Conservation (phyloP, 2,797 vertebrate species). For the Taenioides sp. region DNA sequence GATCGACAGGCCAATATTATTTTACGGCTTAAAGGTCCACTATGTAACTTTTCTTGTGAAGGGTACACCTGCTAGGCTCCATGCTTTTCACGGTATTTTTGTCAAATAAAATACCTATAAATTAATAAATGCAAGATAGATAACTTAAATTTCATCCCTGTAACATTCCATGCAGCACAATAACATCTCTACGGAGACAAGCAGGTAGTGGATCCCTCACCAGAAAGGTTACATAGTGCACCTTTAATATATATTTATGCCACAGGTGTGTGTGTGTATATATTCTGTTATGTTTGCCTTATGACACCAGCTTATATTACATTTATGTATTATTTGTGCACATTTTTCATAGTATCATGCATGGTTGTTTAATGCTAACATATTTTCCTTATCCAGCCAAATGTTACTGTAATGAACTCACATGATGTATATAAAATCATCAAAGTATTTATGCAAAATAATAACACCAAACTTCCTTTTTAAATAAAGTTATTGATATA, state of each 20-base stretch:
- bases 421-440: conserved; percentile 9
- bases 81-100: too few relatives aligned
- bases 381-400: conserved; percentile 15
- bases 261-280: conserved; percentile 31
- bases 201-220: too few relatives aligned
- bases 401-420: conserved; percentile 20
- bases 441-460: conserved; percentile 23
- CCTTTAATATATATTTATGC: conserved; percentile 26
- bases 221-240: too few relatives aligned
- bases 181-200: too few relatives aligned
- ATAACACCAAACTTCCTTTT: conserved; percentile 15
- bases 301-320: conserved; percentile 33
- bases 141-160: too few relatives aligned
- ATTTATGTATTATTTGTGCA: conserved; percentile 30
- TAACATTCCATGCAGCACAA: too few relatives aligned
- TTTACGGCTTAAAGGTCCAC: background rate
- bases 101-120: too few relatives aligned
- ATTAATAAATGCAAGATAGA: too few relatives aligned
- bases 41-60: too few relatives aligned
- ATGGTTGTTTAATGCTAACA: conserved; percentile 1
- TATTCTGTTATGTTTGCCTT: conserved; percentile 29
- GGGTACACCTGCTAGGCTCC: too few relatives aligned
- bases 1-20: conserved; percentile 5
- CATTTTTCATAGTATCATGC: conserved; percentile 36
- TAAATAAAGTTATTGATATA: conserved; percentile 11